Evolutionary conservation across 2,113 vertebrate species (phyloP).

Genomic region (Halichoeres trimaculatus): DNA sequence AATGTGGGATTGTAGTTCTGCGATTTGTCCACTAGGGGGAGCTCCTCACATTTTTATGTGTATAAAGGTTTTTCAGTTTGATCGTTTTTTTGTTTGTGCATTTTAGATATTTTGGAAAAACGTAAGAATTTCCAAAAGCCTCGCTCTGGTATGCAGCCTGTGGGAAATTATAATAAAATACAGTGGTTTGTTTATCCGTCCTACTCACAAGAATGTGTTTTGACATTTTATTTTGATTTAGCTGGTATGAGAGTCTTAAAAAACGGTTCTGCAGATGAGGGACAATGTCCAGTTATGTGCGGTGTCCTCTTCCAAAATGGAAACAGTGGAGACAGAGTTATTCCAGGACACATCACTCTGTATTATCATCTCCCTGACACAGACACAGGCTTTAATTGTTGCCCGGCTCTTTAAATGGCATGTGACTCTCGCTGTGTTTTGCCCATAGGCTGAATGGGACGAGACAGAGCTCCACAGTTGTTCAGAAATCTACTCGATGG

Average conservation of each 20-base stretch:
- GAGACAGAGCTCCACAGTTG: conserved; percentile 32
- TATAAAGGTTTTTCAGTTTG: not conserved
- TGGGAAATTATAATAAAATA: conserved; percentile 59
- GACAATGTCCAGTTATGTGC: conserved; percentile 55
- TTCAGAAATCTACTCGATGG: conserved; percentile 43
- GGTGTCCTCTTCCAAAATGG: conserved; percentile 54
- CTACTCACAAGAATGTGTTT: conserved; percentile 44
- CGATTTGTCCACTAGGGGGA: conserved; percentile 60
- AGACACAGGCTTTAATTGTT: conserved; percentile 38
- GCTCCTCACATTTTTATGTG: not conserved
- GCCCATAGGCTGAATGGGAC: conserved; percentile 42
- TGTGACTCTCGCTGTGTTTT: conserved; percentile 40
- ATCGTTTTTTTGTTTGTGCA: conserved; percentile 47
- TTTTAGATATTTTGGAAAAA: conserved; percentile 61
- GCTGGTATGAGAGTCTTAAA: conserved; percentile 39
- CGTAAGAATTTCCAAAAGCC: conserved; percentile 48
- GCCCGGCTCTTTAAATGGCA: conserved; percentile 32
- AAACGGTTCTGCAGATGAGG: conserved; percentile 57
- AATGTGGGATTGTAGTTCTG: not conserved
- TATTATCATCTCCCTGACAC: conserved; percentile 56
- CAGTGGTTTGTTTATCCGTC: conserved; percentile 55
- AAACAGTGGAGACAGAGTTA: conserved; percentile 49
- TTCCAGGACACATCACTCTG: conserved; percentile 59
- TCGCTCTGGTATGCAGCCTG: conserved; percentile 59
- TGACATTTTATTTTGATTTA: conserved; percentile 67